Base-by-base conservation (phyloP, 1,140 invertebrate species). In the Papilio glaucus region DNA sequence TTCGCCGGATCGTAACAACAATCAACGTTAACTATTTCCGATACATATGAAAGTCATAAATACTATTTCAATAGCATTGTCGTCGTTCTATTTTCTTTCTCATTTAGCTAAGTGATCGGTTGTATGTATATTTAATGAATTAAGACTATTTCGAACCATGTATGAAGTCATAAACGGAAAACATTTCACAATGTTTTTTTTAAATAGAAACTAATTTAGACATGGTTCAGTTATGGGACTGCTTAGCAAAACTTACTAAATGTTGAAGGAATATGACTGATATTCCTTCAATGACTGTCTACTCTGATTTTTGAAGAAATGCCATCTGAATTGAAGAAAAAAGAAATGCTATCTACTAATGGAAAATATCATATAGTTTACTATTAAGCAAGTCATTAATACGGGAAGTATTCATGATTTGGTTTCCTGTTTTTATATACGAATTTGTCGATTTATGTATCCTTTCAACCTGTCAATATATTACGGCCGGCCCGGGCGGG, bases 51-150 rank as follows among this genome's bases (percentile, higher is more conserved):
- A 49, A 49, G 45, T 49, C 15, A 21, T 49, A 49, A 49, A 18
- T 18, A 49, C 45, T 49, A 49, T 21, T 49, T 49, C 18, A 0
- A 21, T 49, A 8, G 45, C 6, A 49, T 42, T 49, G 45, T 72
- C 53, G 24, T 68, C 60, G 24, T 42, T 71, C 18, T 37, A 69
- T 33, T 72, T 6, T 41, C 62, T 62, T 62, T 71, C 39, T 42
- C 57, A 60, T 65, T 39, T 60, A 39, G 68, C 62, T 71, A 67
- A 75, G 67, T 75, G 63, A 24, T 71, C 72, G 39, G 37, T 24
- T 9, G 45, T 49, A 21, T 49, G 10, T 8, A 18, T 18, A 49
- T 18, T 21, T 49, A 9, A 6, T 15, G 13, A 42, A 15, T n/a
- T 15, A 5, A 15, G n/a, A n/a, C n/a, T n/a, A n/a, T n/a, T n/a